These are phyloP conservation scores for Odontophorus gujanensis DNA, from an alignment of 2,113 vertebrate genomes.

Conservation along the genomic window DNA sequence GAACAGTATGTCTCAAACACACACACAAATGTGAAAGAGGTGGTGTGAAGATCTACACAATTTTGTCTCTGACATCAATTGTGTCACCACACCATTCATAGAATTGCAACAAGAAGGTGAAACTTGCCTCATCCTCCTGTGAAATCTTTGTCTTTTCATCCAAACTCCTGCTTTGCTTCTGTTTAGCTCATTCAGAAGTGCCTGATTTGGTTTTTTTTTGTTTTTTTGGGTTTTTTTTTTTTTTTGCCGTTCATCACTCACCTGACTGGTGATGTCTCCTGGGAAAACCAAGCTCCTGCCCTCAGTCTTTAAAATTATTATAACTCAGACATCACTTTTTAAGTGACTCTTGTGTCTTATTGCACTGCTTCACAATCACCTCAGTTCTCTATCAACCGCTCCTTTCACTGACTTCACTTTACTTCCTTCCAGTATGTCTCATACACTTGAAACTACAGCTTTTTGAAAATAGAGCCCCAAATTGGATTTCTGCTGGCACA, in stretches of 20 bases:
- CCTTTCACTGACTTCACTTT: background rate
- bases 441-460: background rate
- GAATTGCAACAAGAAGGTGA: background rate
- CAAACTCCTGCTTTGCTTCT: background rate
- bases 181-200: background rate
- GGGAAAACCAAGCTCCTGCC: background rate
- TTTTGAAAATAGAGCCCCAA: background rate
- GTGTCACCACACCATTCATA: background rate
- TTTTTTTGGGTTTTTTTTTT: background rate
- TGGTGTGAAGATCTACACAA: background rate
- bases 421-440: background rate
- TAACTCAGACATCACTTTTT: background rate
- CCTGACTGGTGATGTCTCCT: background rate
- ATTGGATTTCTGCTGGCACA: background rate
- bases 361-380: background rate
- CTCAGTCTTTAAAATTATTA: background rate
- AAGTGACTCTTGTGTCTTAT: background rate
- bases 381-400: background rate
- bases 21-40: background rate
- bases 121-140: background rate
- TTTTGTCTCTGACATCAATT: background rate
- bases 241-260: background rate
- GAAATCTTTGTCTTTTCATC: background rate
- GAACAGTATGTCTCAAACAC: background rate
- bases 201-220: too few relatives aligned